Conservation (phyloP, 2,797 vertebrate species). For the Cyprinella venusta region DNA sequence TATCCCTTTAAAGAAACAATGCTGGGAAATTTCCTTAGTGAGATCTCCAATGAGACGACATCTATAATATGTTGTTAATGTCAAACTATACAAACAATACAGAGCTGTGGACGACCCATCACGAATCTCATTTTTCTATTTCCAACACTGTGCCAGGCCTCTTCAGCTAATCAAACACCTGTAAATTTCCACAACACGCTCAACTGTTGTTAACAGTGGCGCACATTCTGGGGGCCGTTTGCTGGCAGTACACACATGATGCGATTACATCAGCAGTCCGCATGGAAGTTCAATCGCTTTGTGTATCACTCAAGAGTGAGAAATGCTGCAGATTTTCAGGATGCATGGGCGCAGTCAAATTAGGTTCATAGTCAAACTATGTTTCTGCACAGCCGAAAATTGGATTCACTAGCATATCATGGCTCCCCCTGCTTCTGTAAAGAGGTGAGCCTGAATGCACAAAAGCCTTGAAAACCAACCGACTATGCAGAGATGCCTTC, state of each 20-base stretch:
- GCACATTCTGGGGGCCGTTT: slow-evolving; percentile 58
- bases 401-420: slow-evolving; percentile 31
- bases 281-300: slow-evolving; percentile 42
- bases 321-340: slow-evolving; percentile 24
- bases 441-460: background rate
- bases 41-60: background rate
- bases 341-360: slow-evolving; percentile 42
- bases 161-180: slow-evolving; percentile 58
- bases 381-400: slow-evolving; percentile 47
- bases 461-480: slow-evolving; percentile 31
- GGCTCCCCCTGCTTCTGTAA: background rate
- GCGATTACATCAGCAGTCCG: slow-evolving; percentile 47
- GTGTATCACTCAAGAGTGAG: slow-evolving; percentile 49
- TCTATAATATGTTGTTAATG: slow-evolving; percentile 8
- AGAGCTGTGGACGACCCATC: slow-evolving; percentile 54
- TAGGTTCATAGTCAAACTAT: slow-evolving; percentile 30
- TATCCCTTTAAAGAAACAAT: slow-evolving; percentile 17
- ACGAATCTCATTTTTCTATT: slow-evolving; percentile 63
- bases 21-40: background rate
- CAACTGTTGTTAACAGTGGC: slow-evolving; percentile 53
- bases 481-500: slow-evolving; percentile 51
- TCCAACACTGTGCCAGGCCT: slow-evolving; percentile 48
- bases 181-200: slow-evolving; percentile 57
- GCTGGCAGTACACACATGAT: slow-evolving; percentile 55
- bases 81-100: slow-evolving; percentile 44